Evolutionary conservation across 2,797 vertebrate genomes (phyloP), one percentile per base, ranked within the genome.

Genomic region (Calcarius lapponicus): DNA sequence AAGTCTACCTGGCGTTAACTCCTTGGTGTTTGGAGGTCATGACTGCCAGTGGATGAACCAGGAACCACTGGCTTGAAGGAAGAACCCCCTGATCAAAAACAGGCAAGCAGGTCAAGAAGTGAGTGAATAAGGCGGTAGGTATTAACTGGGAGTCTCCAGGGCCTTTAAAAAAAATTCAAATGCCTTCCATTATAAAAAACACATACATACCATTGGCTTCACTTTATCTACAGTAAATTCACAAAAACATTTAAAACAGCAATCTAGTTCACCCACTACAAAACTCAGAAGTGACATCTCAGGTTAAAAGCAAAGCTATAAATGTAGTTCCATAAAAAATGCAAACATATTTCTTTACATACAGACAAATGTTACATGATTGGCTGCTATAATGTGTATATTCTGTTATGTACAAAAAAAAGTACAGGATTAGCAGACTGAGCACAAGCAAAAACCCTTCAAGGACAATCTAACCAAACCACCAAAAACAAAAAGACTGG

Each of bases 341-440:
- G 93, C 96, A 90, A 97, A 97, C 81, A 3, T 96, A 75, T 88
- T 95, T 97, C 94, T 97, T 98, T 97, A 97, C 97, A 98, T 97
- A 97, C 95, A 97, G 92, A 98, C 97, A 97, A 96, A 97, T 97
- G 97, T 97, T 97, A 98, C 97, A 97, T 97, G 95, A 97, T 94
- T 95, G 96, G 94, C 96, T 96, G 97, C 97, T 98, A 98, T 96
- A 97, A 97, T 95, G 96, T 97, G 85, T 98, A 98, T 98, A 97
- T 97, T 98, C 96, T 97, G 93, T 97, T 98, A 98, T 98, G 97
- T 98, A 98, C 97, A 98, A 98, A 97, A 97, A 97, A 97, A 97
- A 90, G 97, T 96, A 98, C 93, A 97, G 96, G 95, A 97, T 96
- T 97, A 96, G 96, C 96, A 97, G 96, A 97, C 96, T 96, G 96